Percentiles rank a stretch among this genome's conserved stretches.
phyloP scores from a whole-genome alignment of 2,113 vertebrate species.

The Chaetodon auriga region DNA sequence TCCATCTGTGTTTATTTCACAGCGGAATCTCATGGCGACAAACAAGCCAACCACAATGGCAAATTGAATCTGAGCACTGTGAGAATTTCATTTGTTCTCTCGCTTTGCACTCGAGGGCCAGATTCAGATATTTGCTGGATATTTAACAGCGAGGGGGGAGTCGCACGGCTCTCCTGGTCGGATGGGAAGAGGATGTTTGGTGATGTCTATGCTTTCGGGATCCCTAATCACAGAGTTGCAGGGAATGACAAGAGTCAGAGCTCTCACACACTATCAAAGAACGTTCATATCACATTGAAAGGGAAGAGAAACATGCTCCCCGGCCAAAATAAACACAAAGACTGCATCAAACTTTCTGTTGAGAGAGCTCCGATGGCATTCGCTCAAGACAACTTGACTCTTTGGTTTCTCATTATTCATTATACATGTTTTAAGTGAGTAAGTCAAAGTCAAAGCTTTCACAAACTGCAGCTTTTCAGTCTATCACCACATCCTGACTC shows the following conservation, averaged over 20 bases:
- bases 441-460: too few relatives aligned
- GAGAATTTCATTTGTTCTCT: conserved; percentile 34
- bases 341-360: neutral
- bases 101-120: neutral
- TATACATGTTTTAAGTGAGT: neutral
- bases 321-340: conserved; percentile 60
- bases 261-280: conserved; percentile 49
- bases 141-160: neutral
- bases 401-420: too few relatives aligned
- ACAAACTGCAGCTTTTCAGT: neutral
- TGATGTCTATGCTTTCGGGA: conserved; percentile 33
- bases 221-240: conserved; percentile 42
- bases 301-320: conserved; percentile 38
- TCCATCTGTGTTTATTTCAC: conserved; percentile 54
- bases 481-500: neutral
- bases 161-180: neutral
- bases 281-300: conserved; percentile 38
- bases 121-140: neutral
- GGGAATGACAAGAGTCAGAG: conserved; percentile 29
- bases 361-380: neutral
- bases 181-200: conserved; percentile 55
- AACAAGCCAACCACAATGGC: conserved; percentile 20
- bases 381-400: neutral
- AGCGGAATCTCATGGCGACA: conserved; percentile 30
- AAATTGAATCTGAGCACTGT: conserved; percentile 38